Conservation (phyloP, 2,888 invertebrate genomes). For the Heliconius charithonia region DNA sequence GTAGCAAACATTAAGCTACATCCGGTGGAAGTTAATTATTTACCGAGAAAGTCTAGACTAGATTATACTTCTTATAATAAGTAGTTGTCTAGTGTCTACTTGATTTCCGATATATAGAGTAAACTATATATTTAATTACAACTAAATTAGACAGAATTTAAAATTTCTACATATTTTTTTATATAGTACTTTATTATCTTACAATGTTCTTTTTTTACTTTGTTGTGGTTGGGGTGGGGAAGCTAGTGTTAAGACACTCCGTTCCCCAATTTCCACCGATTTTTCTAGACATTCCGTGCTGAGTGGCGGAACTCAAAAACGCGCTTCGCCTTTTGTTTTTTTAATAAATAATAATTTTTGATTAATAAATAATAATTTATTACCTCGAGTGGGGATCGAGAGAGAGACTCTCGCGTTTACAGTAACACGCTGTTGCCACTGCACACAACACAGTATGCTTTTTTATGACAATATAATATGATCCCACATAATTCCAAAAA, state of each 20-base stretch:
- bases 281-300: too few species aligned
- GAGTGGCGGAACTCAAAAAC: too few species aligned
- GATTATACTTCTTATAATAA: background rate
- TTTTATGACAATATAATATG: too few species aligned
- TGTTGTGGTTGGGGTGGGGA: too few species aligned
- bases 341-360: too few species aligned
- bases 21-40: background rate
- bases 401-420: too few species aligned
- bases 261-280: background rate
- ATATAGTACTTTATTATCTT: background rate
- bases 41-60: background rate
- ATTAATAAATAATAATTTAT: too few species aligned
- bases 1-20: background rate
- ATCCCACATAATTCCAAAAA: too few species aligned
- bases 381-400: too few species aligned
- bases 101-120: background rate
- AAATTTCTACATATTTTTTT: background rate
- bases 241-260: background rate
- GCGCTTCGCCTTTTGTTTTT: too few species aligned
- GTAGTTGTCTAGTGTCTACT: background rate
- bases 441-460: too few species aligned
- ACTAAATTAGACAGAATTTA: background rate
- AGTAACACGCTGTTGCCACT: too few species aligned
- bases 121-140: background rate
- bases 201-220: background rate